Base-by-base conservation (phyloP, 1,140 invertebrate genomes). In the Aradophagus sp. region DNA sequence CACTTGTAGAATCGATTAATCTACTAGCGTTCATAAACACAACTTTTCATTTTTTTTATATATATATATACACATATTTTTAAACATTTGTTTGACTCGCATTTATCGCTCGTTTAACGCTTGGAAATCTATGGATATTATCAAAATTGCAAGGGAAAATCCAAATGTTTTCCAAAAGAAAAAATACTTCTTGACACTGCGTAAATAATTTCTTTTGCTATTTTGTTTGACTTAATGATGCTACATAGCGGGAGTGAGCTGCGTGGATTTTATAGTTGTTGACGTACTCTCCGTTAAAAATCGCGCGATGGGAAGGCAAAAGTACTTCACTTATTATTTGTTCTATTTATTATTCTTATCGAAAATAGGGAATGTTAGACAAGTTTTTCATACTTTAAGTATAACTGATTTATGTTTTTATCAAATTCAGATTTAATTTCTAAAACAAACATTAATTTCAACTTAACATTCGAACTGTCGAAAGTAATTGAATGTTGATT, bases 211-310 rank as follows among this genome's bases (percentile, higher is more conserved):
- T 48, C 41, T 41, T 47, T 53, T 61, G 65, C 19, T 11, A 19
- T 38, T 65, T 59, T 36, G 36, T 11, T n/a, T 45, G 59, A 7
- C 6, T 12, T 17, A 32, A 68, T 45, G 65, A 70, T 72, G 61
- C 76, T 81, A 48, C 78, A 76, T 63, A 78, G 69, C 79, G 83
- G 82, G 84, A 84, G 82, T 82, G 84, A 86, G 84, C 83, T 84
- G 77, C 74, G 62, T 75, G 71, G 44, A 76, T 76, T 39, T 47
- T 75, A 70, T 66, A 19, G 77, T 80, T 83, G 77, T 86, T 86
- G 84, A 86, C 84, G 84, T 86, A 86, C 84, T 85, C 84, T 84
- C 82, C 83, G 81, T 84, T 80, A 65, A 78, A 39, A 77, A 61
- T 73, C 48, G 62, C 48, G 73, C 44, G 56, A 70, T 70, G 68